Base-by-base conservation (phyloP, 2,888 invertebrate species). In the Hypena proboscidalis region DNA sequence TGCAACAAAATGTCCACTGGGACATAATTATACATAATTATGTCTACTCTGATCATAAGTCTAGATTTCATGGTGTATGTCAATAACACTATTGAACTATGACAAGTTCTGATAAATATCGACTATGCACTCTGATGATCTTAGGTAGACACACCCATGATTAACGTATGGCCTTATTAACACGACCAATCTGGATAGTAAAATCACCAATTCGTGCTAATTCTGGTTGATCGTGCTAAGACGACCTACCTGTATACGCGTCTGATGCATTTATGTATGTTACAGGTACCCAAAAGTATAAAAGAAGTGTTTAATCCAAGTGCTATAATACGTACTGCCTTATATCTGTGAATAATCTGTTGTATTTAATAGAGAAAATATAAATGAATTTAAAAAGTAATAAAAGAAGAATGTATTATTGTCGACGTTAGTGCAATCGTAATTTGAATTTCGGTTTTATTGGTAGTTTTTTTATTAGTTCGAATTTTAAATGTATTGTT, bases 311-410 rank as follows among this genome's bases (percentile, higher is more conserved):
- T 21, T 58, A 58, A 39, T 48, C 44, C 33, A 33, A 49, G 49
- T 62, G 60, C 56, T 57, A 56, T 40, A 42, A 39, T 54, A 52
- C 43, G 40, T 52, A 63, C 52, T 52, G 65, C 63, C 65, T 64
- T 64, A 58, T 55, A 50, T 46, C 32, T 56, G 49, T 58, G 51
- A 51, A 35, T 50, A 46, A 41, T 44, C 37, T 38, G 41, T 36
- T 44, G 40, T 39, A 39, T 39, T n/a, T n/a, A n/a, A 38, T 59
- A 37, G 14, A 39, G 33, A 48, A 45, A 39, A 45, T 53, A 43
- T 37, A 29, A 31, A 31, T 39, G 19, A 22, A 32, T 23, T 37
- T 26, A 39, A 27, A 38, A 32, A 32, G 30, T 17, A 20, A 38
- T n/a, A 37, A 23, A 22, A 31, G 23, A 13, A 17, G 7, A 9